A percentile compares a stretch with the other conserved stretches of the same genome.
Conservation (phyloP, 2,113 vertebrate species). For the Brachypodius melanocephalos region DNA sequence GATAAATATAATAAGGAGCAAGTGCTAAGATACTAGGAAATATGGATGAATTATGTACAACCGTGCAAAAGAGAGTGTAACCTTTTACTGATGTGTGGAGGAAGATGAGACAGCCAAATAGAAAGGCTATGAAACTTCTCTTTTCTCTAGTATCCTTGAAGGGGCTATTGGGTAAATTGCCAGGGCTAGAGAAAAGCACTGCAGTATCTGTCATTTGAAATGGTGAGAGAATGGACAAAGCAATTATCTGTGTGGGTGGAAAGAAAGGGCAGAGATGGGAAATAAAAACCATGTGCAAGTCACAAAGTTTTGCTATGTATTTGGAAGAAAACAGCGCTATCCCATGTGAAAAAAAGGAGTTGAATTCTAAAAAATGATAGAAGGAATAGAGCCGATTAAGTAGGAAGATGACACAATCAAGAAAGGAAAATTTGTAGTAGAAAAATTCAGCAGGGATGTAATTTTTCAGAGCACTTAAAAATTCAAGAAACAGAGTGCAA, state of each 20-base stretch:
- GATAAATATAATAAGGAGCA: not conserved
- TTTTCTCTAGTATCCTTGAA: not conserved
- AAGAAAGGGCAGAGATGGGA: not conserved
- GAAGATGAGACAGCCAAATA: not conserved
- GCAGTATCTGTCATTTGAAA: not conserved
- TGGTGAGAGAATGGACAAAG: not conserved
- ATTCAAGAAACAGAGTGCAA: not conserved
- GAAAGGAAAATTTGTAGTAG: not conserved
- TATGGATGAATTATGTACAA: not conserved
- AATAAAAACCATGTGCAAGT: not conserved
- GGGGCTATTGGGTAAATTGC: not conserved
- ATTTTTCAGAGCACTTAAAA: not conserved
- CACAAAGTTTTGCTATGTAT: not conserved
- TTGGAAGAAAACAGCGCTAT: not conserved
- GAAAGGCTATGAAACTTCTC: not conserved
- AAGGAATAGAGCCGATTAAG: not conserved
- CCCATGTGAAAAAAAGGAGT: not conserved
- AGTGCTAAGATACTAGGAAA: not conserved
- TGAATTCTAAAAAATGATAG: not conserved
- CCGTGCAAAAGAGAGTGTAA: not conserved
- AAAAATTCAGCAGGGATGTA: not conserved
- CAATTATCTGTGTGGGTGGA: not conserved
- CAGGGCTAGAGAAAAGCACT: not conserved
- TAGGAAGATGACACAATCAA: not conserved
- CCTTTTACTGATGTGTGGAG: not conserved